Conservation (phyloP, 2,113 vertebrate genomes). For the Alligator mississippiensis region DNA sequence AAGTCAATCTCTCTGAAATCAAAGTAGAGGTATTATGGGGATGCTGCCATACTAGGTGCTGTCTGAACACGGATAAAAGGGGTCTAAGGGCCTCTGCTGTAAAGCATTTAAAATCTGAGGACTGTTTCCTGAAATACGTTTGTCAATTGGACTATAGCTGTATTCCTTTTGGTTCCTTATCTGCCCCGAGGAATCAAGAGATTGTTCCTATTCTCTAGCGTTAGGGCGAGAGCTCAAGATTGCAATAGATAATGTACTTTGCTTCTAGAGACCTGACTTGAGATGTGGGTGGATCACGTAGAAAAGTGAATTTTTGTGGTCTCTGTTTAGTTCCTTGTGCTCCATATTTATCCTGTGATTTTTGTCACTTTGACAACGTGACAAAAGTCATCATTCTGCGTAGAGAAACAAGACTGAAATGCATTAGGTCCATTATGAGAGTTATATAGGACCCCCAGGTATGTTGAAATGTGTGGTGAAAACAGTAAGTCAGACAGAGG, state of each 20-base stretch:
- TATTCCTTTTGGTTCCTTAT: not conserved
- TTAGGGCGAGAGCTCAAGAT: not conserved
- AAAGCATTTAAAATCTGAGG: fast-evolving
- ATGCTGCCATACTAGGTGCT: not conserved
- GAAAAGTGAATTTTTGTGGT: not conserved
- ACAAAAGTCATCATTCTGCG: fast-evolving
- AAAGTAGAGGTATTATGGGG: not conserved
- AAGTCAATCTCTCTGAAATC: not conserved
- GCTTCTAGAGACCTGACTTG: not conserved
- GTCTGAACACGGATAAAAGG: not conserved
- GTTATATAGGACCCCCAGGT: not conserved
- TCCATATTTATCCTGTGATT: not conserved
- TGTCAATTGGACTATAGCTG: not conserved
- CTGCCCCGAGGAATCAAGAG: not conserved
- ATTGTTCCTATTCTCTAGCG: not conserved
- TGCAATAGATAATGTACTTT: not conserved
- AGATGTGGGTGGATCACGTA: not conserved
- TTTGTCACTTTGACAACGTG: not conserved
- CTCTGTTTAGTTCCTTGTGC: not conserved
- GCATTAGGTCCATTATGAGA: not conserved
- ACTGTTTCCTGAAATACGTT: not conserved
- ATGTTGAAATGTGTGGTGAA: not conserved
- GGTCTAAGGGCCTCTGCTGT: not conserved
- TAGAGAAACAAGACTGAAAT: not conserved
- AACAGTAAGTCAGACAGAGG: not conserved